phyloP scores from a whole-genome alignment of 2,888 invertebrate genomes.

The Conchocele bisecta region DNA sequence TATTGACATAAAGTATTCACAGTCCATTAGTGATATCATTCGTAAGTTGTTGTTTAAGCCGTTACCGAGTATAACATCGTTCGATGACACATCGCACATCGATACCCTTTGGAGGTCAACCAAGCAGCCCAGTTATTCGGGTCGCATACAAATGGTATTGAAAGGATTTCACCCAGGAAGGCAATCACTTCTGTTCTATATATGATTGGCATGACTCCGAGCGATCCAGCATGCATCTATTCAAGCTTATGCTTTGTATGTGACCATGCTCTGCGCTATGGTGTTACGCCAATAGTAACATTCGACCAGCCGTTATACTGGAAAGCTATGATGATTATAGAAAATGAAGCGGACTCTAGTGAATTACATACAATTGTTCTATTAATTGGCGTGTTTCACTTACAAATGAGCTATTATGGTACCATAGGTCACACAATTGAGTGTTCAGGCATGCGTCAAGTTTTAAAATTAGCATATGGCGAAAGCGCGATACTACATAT shows the following conservation, averaged over 20 bases:
- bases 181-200: neutral
- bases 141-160: too few relatives aligned
- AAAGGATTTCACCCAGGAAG: too few relatives aligned
- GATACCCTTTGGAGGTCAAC: too few relatives aligned
- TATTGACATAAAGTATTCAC: too few relatives aligned
- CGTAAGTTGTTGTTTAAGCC: too few relatives aligned
- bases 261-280: conserved; percentile 20
- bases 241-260: conserved; percentile 47
- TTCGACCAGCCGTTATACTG: conserved; percentile 64
- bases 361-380: conserved; percentile 36
- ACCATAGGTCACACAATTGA: conserved; percentile 57
- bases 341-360: conserved; percentile 21
- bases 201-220: neutral
- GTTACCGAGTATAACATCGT: too few relatives aligned
- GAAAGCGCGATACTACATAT: conserved; percentile 63
- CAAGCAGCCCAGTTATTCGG: too few relatives aligned
- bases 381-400: conserved; percentile 58
- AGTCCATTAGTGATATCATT: too few relatives aligned
- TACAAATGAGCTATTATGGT: conserved; percentile 65
- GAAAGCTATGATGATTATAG: conserved; percentile 52
- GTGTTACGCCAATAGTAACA: conserved; percentile 44
- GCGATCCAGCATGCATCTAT: conserved; percentile 12
- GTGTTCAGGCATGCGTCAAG: conserved; percentile 61
- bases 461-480: conserved; percentile 63
- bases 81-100: too few relatives aligned